Evolutionary conservation across 2,113 vertebrate genomes (phyloP), one percentile per base, ranked within the genome.

Genomic region (Ptilonorhynchus violaceus): DNA sequence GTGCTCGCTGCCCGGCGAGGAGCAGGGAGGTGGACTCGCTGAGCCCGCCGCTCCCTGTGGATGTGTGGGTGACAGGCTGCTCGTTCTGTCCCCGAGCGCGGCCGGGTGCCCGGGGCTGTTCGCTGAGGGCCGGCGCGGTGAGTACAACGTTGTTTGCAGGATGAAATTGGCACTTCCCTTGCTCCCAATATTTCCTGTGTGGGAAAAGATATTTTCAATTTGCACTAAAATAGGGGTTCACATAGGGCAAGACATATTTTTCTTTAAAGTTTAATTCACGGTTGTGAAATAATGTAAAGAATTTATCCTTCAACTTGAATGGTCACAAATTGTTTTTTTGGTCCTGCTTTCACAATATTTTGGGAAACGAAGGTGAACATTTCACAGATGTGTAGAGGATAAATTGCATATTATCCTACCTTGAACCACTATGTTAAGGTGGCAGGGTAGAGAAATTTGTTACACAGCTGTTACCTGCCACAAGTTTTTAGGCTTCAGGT

Each of bases 111-210:
- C 31, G 18, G 11, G 14, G n/a, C n/a, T 6, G 69, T 11, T 2
- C 2, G 5, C 27, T 2, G 7, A 7, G 46, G 50, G n/a, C 31
- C 5, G 14, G 15, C 13, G 0, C 0, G 3, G 21, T 2, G 4
- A 42, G 1, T 33, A 3, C 10, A 1, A 1, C 10, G 0, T 2
- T 2, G 5, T 31, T 28, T 7, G 10, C 5, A 2, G 17, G 10
- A 1, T 24, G 6, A 24, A 55, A 1, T 0, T 22, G 66, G 0
- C 9, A 0, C 9, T 12, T 10, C 30, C 2, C 7, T 49, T 11
- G 22, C 16, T 52, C 5, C 13, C 10, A 17, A 1, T 30, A 0
- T 11, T 35, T 74, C 15, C 44, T 8, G 6, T 10, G 2, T 2
- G 39, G 22, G 5, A 2, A 9, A 13, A 13, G 2, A 2, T 39